Percentiles rank a stretch among this genome's conserved stretches.
Conservation (phyloP, 2,113 vertebrate species). For the Struthio camelus region DNA sequence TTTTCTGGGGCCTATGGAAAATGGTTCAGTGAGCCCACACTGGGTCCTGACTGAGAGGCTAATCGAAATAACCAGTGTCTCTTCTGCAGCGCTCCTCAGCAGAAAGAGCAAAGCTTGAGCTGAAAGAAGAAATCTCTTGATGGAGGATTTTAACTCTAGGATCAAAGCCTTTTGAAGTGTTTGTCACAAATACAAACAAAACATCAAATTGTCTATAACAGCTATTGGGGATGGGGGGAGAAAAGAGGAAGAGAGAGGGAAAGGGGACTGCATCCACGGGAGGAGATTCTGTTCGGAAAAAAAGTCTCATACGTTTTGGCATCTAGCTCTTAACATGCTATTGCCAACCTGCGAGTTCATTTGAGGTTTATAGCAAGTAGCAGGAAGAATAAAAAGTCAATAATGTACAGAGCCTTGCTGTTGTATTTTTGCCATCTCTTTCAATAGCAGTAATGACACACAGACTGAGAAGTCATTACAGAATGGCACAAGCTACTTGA, state of each 20-base stretch:
- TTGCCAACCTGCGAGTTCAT: slow-evolving; percentile 57
- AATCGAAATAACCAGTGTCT: not conserved
- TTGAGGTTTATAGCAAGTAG: slow-evolving; percentile 61
- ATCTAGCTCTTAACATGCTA: not conserved
- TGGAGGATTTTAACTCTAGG: not conserved
- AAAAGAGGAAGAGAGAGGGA: not conserved
- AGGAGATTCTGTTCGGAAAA: slow-evolving; percentile 44
- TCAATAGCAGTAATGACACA: slow-evolving; percentile 49
- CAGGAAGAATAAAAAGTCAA: slow-evolving; percentile 64
- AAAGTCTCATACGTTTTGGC: slow-evolving; percentile 28
- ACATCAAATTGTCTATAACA: not conserved
- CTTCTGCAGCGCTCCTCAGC: not conserved
- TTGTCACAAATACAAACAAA: not conserved
- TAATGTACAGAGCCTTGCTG: slow-evolving; percentile 22
- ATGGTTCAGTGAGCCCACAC: not conserved
- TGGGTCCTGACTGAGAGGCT: not conserved
- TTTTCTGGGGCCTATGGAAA: not conserved
- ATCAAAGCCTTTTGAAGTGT: not conserved
- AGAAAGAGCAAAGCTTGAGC: not conserved
- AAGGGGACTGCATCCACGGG: not conserved
- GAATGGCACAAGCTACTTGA: slow-evolving; percentile 7
- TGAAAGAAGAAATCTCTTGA: not conserved
- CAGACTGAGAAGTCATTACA: not conserved
- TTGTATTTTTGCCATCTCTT: slow-evolving; percentile 43
- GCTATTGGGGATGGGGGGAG: not conserved